A percentile compares a stretch with the other conserved stretches of the same genome.
phyloP scores from a whole-genome alignment of 2,888 invertebrate species.

The Sclerodermus sp. region DNA sequence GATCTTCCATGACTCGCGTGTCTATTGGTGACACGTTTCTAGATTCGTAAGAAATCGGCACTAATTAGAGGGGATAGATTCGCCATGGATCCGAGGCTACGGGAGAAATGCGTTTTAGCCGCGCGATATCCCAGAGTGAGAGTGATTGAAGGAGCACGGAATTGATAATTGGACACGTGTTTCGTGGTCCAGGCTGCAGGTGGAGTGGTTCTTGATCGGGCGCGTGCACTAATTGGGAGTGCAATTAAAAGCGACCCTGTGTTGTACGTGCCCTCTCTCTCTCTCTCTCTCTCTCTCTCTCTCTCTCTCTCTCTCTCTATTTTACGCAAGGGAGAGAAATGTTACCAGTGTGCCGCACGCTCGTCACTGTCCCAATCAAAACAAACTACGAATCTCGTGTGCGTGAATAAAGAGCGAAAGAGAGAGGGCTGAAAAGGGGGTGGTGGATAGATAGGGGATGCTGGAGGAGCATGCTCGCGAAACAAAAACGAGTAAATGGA shows the following conservation, averaged over 20 bases:
- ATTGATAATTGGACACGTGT: conserved; percentile 56
- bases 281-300: too few species aligned
- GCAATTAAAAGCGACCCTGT: conserved; percentile 48
- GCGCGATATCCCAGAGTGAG: background rate
- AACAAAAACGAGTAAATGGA: conserved; percentile 17
- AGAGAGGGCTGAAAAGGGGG: background rate
- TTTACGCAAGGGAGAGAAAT: conserved; percentile 13
- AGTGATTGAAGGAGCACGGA: conserved; percentile 5
- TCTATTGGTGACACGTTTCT: too few species aligned
- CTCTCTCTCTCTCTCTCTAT: too few species aligned
- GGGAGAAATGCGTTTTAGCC: background rate
- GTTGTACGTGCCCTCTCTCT: too few species aligned
- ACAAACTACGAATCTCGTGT: conserved; percentile 27
- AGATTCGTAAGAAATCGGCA: too few species aligned
- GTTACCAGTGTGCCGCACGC: conserved; percentile 14
- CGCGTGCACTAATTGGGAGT: conserved; percentile 54
- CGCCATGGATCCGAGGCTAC: background rate
- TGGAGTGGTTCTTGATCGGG: conserved; percentile 48
- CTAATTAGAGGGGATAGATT: too few species aligned
- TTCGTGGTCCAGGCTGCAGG: conserved; percentile 25
- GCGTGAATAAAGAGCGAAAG: background rate
- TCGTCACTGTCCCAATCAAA: conserved; percentile 30
- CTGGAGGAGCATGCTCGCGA: background rate
- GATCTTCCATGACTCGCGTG: too few species aligned
- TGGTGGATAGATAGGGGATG: conserved; percentile 2